phyloP scores from a whole-genome alignment of 2,113 vertebrate species.

The Pogona vitticeps region DNA sequence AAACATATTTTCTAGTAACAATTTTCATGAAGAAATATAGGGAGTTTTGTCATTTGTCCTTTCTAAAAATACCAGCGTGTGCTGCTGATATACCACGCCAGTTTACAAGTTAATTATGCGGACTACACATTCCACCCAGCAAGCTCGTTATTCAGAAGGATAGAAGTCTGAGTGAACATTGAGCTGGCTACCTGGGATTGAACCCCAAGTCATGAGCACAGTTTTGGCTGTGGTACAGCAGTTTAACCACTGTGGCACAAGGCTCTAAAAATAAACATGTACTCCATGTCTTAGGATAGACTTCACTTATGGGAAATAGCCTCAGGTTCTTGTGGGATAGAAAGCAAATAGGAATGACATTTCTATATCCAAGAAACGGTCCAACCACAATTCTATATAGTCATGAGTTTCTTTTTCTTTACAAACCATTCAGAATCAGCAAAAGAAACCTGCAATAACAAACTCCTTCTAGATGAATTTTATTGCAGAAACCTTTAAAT shows the following conservation, averaged over 20 bases:
- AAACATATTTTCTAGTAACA: not conserved
- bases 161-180: no score
- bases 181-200: no score
- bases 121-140: no score
- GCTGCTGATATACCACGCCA: no score
- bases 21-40: not conserved
- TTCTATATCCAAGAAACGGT: not conserved
- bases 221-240: no score
- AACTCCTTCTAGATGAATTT: not conserved
- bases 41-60: no score
- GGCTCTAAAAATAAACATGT: no score
- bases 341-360: not conserved
- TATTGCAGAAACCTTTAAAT: slow-evolving; percentile 10
- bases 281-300: not conserved
- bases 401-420: rapidly evolving
- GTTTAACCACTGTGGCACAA: no score
- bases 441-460: not conserved
- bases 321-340: not conserved
- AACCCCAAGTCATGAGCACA: no score
- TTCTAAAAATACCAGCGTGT: no score
- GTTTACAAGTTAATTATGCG: no score
- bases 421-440: not conserved
- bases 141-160: no score
- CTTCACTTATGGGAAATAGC: not conserved
- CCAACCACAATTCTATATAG: not conserved